These are phyloP conservation scores for Chiloscyllium plagiosum DNA, from an alignment of 2,113 vertebrate species.

Conservation along the genomic window DNA sequence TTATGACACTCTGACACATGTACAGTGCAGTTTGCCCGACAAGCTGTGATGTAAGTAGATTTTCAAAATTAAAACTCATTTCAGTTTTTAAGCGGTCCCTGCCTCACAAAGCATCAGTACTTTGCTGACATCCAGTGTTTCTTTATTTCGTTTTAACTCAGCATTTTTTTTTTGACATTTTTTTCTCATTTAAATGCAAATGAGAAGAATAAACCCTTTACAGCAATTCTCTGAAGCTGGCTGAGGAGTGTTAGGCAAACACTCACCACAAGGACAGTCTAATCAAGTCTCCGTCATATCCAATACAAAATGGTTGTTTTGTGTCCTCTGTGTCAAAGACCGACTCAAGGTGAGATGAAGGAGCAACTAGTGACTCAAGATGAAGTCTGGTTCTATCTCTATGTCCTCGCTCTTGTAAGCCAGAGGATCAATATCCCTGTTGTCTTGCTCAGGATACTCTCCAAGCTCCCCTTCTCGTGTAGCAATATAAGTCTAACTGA, in stretches of 20 bases:
- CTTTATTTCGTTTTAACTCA: constrained; percentile 4
- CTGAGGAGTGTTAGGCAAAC: not conserved
- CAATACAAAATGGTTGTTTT: not conserved
- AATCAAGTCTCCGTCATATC: not conserved
- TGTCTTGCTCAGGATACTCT: not conserved
- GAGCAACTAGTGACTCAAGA: too few relatives aligned
- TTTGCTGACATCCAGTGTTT: not conserved
- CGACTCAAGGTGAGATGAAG: not conserved
- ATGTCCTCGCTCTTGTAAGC: not conserved
- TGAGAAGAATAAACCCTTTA: not conserved
- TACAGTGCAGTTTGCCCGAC: not conserved
- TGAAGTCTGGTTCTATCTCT: not conserved
- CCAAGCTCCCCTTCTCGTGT: not conserved
- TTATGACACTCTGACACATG: constrained; percentile 22
- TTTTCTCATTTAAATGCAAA: constrained; percentile 35
- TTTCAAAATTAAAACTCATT: constrained; percentile 31
- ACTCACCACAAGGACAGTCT: not conserved
- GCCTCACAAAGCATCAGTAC: not conserved
- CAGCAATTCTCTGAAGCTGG: not conserved
- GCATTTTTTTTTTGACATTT: not conserved
- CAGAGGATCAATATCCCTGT: not conserved
- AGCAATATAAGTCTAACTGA: not conserved
- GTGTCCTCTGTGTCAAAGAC: too few relatives aligned
- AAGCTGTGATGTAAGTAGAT: constrained; percentile 17
- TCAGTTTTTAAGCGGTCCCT: not conserved